Percentiles rank a stretch among this genome's conserved stretches.
phyloP scores from a whole-genome alignment of 2,888 invertebrate genomes.

The Frankliniella intonsa region DNA sequence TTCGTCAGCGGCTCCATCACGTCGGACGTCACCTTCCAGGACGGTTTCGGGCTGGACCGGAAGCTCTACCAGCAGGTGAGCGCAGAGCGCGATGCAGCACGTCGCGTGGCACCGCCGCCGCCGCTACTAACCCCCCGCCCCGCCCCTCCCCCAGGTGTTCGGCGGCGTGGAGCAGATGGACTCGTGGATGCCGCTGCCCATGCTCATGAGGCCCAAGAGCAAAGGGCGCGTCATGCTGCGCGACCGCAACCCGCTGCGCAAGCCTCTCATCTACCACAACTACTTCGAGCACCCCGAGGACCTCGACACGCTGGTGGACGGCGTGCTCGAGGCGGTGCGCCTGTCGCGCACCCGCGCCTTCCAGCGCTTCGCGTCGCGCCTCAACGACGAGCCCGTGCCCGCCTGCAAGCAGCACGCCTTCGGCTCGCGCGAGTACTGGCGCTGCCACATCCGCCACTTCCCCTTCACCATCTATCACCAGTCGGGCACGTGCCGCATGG shows the following conservation, averaged over 20 bases:
- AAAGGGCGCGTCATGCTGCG: constrained; percentile 61
- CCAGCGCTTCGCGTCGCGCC: constrained; percentile 35
- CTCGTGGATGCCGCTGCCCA: constrained; percentile 56
- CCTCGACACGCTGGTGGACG: constrained; percentile 43
- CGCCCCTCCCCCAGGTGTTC: constrained; percentile 40
- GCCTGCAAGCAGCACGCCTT: constrained; percentile 26
- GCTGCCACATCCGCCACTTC: constrained; percentile 40
- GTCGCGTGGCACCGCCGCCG: too few species aligned
- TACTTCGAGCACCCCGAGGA: constrained; percentile 62
- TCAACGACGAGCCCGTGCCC: constrained; percentile 31
- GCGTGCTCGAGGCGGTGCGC: constrained; percentile 50
- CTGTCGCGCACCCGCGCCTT: constrained; percentile 41
- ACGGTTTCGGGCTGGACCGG: constrained; percentile 51
- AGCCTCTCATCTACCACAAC: constrained; percentile 70
- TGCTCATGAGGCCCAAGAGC: constrained; percentile 65
- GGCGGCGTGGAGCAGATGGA: constrained; percentile 46
- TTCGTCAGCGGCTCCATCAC: constrained; percentile 54
- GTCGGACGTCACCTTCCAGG: constrained; percentile 48
- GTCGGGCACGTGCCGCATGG: constrained; percentile 33
- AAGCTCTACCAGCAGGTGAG: constrained; percentile 34
- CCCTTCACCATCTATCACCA: constrained; percentile 32
- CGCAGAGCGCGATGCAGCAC: background rate
- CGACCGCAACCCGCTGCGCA: constrained; percentile 64
- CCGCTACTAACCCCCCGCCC: background rate
- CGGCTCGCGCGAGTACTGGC: constrained; percentile 41